phyloP scores from a whole-genome alignment of 2,888 invertebrate genomes.

The Argyra leucocephala region DNA sequence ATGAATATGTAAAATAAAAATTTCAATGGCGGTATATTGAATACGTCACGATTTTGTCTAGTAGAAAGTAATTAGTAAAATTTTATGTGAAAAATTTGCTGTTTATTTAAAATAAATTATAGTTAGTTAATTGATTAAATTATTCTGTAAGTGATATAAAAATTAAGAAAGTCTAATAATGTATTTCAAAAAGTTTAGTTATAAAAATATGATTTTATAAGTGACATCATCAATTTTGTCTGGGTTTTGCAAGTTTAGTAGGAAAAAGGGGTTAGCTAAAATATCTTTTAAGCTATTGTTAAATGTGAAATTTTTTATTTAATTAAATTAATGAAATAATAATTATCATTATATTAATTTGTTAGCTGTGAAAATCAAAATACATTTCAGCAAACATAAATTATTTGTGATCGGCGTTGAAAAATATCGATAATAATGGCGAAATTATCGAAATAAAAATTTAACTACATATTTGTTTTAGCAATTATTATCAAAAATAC shows the following conservation, averaged over 20 bases:
- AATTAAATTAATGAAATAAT: too few species aligned
- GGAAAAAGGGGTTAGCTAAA: background rate
- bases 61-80: slow-evolving; percentile 4
- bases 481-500: too few species aligned
- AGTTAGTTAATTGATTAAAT: background rate
- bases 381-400: too few species aligned
- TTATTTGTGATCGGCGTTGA: background rate
- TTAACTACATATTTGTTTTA: background rate
- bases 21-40: slow-evolving; percentile 6
- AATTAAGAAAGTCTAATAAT: background rate
- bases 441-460: background rate
- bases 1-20: too few species aligned
- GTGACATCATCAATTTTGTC: slow-evolving; percentile 6
- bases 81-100: background rate
- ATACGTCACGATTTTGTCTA: slow-evolving; percentile 3
- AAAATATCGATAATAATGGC: slow-evolving; percentile 2
- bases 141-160: background rate
- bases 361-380: background rate
- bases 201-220: background rate
- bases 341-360: too few species aligned
- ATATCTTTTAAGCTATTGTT: too few species aligned
- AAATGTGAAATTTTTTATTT: too few species aligned
- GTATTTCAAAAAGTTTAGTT: background rate
- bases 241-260: background rate
- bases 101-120: background rate